phyloP scores from a whole-genome alignment of 2,797 vertebrate species.

The Psittacula derbiana region DNA sequence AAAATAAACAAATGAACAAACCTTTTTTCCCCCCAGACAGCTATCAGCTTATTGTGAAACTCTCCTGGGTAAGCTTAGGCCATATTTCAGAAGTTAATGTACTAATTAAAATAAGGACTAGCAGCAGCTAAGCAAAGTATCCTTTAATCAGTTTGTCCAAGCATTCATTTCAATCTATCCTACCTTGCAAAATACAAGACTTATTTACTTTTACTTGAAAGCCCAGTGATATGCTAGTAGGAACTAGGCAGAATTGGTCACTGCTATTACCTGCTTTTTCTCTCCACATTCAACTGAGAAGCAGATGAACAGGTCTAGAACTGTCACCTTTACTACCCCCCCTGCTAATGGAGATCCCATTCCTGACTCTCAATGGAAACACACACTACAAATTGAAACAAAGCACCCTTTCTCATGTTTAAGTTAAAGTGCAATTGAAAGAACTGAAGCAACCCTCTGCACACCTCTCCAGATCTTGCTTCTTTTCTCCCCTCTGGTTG shows the following conservation, averaged over 20 bases:
- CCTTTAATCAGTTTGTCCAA: neutral
- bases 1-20: neutral
- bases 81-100: neutral
- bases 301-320: neutral
- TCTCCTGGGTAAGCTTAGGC: neutral
- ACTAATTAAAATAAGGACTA: conserved; percentile 13
- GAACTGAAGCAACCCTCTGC: neutral
- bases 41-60: neutral
- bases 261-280: neutral
- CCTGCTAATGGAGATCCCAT: neutral
- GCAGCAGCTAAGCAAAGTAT: neutral
- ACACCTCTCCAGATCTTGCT: neutral
- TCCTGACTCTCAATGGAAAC: neutral
- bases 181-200: neutral
- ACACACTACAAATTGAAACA: neutral
- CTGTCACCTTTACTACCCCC: neutral
- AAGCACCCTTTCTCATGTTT: neutral
- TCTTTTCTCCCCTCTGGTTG: neutral
- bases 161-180: neutral
- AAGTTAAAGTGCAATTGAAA: neutral
- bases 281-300: neutral
- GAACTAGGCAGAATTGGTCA: neutral
- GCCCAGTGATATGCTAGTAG: neutral
- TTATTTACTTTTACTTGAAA: neutral
- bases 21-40: neutral